These are phyloP conservation scores for Cerceris rybyensis DNA, from an alignment of 2,888 invertebrate genomes.

Conservation along the genomic window DNA sequence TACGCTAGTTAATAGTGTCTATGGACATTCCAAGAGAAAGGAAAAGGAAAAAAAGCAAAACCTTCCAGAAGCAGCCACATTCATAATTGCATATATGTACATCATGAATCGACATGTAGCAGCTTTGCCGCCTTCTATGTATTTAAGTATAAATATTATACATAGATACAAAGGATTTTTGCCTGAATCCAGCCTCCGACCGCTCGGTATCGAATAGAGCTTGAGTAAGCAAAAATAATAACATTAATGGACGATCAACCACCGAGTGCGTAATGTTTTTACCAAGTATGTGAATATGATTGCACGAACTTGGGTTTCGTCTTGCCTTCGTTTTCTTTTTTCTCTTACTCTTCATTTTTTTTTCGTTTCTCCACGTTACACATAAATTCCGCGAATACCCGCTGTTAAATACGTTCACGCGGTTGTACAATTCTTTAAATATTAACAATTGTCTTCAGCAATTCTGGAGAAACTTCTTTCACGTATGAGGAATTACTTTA, in stretches of 20 bases:
- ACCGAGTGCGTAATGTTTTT: constrained; percentile 47
- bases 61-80: constrained; percentile 59
- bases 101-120: constrained; percentile 62
- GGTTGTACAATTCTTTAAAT: not conserved
- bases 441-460: constrained; percentile 59
- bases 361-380: not conserved
- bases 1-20: constrained; percentile 70
- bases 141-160: constrained; percentile 61
- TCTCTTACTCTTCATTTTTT: constrained; percentile 1
- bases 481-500: constrained; percentile 13
- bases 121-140: constrained; percentile 67
- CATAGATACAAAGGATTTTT: constrained; percentile 46
- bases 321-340: constrained; percentile 24
- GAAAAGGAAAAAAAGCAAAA: constrained; percentile 39
- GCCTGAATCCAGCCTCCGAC: constrained; percentile 49
- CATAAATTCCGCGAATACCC: not conserved
- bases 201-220: constrained; percentile 60
- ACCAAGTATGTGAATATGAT: constrained; percentile 28
- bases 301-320: constrained; percentile 24
- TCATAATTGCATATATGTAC: constrained; percentile 62
- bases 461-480: constrained; percentile 40
- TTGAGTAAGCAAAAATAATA: constrained; percentile 43
- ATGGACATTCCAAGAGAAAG: constrained; percentile 70
- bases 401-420: not conserved
- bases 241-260: constrained; percentile 19